A percentile compares a stretch with the other conserved stretches of the same genome.
These are phyloP conservation scores for Caradrina clavipalpis DNA, from an alignment of 2,888 invertebrate species.

Conservation along the genomic window DNA sequence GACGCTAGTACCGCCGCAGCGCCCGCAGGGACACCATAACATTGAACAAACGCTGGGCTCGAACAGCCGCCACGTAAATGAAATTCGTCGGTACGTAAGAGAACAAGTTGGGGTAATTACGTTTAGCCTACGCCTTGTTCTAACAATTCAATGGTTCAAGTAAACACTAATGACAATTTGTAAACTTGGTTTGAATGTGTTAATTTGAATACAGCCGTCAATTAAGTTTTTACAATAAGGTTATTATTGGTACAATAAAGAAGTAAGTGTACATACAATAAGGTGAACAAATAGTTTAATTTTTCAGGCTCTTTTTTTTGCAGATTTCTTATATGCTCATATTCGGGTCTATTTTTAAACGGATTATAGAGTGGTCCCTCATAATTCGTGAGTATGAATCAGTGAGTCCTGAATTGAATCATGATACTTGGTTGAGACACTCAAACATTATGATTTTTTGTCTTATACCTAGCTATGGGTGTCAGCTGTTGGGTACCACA, in stretches of 20 bases:
- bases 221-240: neutral
- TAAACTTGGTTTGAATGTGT: neutral
- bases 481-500: too few species aligned
- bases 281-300: too few species aligned
- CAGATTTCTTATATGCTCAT: too few species aligned
- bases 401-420: too few species aligned
- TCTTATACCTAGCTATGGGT: too few species aligned
- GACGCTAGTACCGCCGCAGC: slow-evolving; percentile 82
- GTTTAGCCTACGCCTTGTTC: slow-evolving; percentile 13
- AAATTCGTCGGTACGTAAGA: slow-evolving; percentile 30
- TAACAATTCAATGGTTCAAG: slow-evolving; percentile 9
- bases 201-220: slow-evolving; percentile 1
- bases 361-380: neutral
- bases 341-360: too few species aligned
- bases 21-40: slow-evolving; percentile 79
- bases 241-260: neutral
- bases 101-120: slow-evolving; percentile 7
- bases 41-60: slow-evolving; percentile 51
- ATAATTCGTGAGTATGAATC: neutral
- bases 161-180: slow-evolving; percentile 10
- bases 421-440: too few species aligned
- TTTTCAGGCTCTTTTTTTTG: too few species aligned
- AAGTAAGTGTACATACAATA: too few species aligned
- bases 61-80: slow-evolving; percentile 35
- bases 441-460: too few species aligned